Conservation (phyloP, 2,888 invertebrate genomes). For the Drosophila borealis region DNA sequence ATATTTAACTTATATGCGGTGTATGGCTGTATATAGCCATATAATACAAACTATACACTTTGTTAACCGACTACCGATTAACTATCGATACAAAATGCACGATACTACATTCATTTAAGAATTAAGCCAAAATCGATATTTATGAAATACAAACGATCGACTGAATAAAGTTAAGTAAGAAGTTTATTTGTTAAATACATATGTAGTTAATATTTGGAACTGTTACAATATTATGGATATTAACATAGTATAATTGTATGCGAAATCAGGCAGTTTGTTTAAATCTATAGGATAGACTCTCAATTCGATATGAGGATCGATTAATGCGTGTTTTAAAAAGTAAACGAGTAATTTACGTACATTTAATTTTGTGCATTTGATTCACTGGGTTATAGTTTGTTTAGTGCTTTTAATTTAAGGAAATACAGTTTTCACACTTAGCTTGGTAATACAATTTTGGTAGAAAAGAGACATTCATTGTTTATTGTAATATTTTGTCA, state of each 20-base stretch:
- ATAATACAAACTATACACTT: too few species aligned
- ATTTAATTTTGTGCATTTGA: constrained; percentile 42
- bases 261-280: constrained; percentile 44
- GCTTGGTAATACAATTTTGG: constrained; percentile 17
- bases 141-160: not conserved
- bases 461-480: constrained; percentile 17
- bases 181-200: constrained; percentile 63
- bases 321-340: not conserved
- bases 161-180: constrained; percentile 46
- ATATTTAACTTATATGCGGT: too few species aligned
- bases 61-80: not conserved
- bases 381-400: constrained; percentile 34
- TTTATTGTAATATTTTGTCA: not conserved
- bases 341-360: constrained; percentile 6
- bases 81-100: constrained; percentile 40
- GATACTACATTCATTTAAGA: not conserved
- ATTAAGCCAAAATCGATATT: not conserved
- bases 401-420: constrained; percentile 40
- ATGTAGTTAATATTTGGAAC: constrained; percentile 66
- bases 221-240: constrained; percentile 68
- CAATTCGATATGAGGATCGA: not conserved
- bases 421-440: constrained; percentile 21
- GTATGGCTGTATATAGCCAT: too few species aligned
- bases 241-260: constrained; percentile 53
- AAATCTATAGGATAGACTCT: constrained; percentile 3